Evolutionary conservation across 2,113 vertebrate genomes (phyloP).

Genomic region (Syngnathoides biaculeatus): DNA sequence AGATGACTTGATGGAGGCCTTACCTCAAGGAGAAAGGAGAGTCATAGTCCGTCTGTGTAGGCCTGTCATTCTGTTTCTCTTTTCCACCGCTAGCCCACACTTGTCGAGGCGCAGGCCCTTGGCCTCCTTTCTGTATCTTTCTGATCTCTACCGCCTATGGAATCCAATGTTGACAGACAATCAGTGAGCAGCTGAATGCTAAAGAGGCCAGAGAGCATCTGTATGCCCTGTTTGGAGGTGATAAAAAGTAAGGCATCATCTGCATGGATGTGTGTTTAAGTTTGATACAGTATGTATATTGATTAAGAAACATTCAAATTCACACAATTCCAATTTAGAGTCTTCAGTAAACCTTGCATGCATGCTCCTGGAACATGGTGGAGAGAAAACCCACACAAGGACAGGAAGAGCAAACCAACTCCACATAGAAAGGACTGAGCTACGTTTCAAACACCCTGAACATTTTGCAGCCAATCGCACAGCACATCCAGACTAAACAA

Average conservation of each 20-base stretch:
- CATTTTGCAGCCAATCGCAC: no score
- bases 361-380: no score
- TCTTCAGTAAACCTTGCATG: no score
- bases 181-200: slow-evolving; percentile 51
- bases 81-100: slow-evolving; percentile 13
- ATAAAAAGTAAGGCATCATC: background rate
- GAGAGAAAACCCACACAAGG: background rate
- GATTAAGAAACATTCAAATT: no score
- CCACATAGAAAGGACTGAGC: no score
- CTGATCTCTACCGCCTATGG: slow-evolving; percentile 46
- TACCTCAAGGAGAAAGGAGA: slow-evolving; percentile 8
- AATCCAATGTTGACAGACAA: slow-evolving; percentile 63
- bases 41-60: slow-evolving; percentile 2
- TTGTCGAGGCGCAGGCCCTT: slow-evolving; percentile 25
- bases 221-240: slow-evolving; percentile 22
- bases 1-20: slow-evolving; percentile 1
- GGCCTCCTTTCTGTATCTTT: slow-evolving; percentile 43
- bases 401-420: no score
- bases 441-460: no score
- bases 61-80: slow-evolving; percentile 24
- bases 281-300: no score
- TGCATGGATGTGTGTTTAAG: background rate
- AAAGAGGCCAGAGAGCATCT: slow-evolving; percentile 40
- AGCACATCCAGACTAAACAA: no score
- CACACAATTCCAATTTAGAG: no score